Evolutionary conservation across 2,888 invertebrate species (phyloP), one percentile per base, ranked within the genome.

Genomic region (Camptogramma bilineatum): DNA sequence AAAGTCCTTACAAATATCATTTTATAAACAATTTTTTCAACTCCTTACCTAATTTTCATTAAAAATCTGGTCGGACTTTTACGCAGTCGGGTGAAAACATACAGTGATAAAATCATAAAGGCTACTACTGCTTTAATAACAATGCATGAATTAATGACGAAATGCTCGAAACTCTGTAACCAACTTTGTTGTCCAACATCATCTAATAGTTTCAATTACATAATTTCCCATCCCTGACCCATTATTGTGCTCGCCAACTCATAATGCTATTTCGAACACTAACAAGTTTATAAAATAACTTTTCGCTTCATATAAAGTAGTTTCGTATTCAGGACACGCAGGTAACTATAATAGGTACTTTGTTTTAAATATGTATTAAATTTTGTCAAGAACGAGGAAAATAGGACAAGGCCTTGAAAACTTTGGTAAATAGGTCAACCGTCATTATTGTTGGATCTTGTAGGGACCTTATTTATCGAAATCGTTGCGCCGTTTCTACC

Each of bases 261-360:
- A 63, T 76, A 72, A 52, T 47, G 13, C 50, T 39, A 53, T 77
- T 78, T 72, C 55, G 34, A 78, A 77, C 80, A 73, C 53, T 76
- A 79, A 79, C 75, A 76, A 77, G 72, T 77, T 79, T 78, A 76
- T 78, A 72, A 76, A 78, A 76, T 73, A 77, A 78, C 71, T 77
- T 81, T 71, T 57, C 62, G 72, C 75, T 75, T 71, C 71, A 71
- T 69, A 71, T 76, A 76, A 71, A 62, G 42, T 65, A 21, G 67
- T 76, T 82, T 73, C 65, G 73, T 77, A 81, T 80, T 77, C 79
- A 16, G 63, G 34, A 57, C 71, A 63, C 69, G 52, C 28, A 53
- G 42, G 50, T 44, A 55, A 64, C 55, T 64, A 31, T 9, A 13
- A n/a, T n/a, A n/a, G n/a, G n/a, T 62, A 46, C 24, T 48, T 53